Evolutionary conservation across 2,113 vertebrate genomes (phyloP).

Genomic region (Apistogramma diplotaenia): DNA sequence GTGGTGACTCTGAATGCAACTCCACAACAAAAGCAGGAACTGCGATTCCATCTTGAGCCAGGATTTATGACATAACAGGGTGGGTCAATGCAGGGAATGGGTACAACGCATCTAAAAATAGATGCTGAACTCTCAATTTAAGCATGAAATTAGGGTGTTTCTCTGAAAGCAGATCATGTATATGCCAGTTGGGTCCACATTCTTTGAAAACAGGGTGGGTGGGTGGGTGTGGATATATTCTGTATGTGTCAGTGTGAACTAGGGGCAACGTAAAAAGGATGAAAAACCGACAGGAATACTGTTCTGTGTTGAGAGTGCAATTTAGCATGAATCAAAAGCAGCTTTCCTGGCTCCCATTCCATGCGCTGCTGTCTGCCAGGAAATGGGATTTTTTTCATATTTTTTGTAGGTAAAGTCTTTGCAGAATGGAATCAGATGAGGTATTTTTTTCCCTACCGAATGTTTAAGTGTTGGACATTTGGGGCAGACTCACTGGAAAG

Average conservation of each 20-base stretch:
- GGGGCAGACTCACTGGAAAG: slow-evolving; percentile 63
- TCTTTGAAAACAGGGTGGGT: slow-evolving; percentile 16
- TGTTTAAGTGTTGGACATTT: slow-evolving; percentile 65
- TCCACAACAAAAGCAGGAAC: slow-evolving; percentile 60
- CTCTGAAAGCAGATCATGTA: slow-evolving; percentile 16
- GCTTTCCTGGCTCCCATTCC: slow-evolving; percentile 73
- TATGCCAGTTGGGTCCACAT: slow-evolving; percentile 20
- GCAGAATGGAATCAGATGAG: slow-evolving; percentile 76
- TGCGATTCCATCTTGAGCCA: slow-evolving; percentile 30
- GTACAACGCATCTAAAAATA: slow-evolving; percentile 53
- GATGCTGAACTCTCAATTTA: slow-evolving; percentile 33
- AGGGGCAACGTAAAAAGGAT: slow-evolving; percentile 58
- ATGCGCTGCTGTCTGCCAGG: slow-evolving; percentile 64
- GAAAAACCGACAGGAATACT: slow-evolving; percentile 67
- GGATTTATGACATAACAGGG: slow-evolving; percentile 60
- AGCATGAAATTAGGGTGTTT: slow-evolving; percentile 49
- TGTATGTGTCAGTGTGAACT: slow-evolving; percentile 43
- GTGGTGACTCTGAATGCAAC: slow-evolving; percentile 6
- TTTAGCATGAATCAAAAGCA: slow-evolving; percentile 78
- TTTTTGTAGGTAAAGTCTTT: slow-evolving; percentile 74
- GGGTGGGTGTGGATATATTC: neutral
- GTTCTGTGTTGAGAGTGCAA: slow-evolving; percentile 70
- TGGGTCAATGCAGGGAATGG: slow-evolving; percentile 28
- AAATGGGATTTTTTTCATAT: slow-evolving; percentile 70
- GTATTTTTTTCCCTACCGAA: slow-evolving; percentile 69